Percentiles rank a stretch among this genome's conserved stretches.
Conservation (phyloP, 2,797 vertebrate genomes). For the Miichthys miiuy region DNA sequence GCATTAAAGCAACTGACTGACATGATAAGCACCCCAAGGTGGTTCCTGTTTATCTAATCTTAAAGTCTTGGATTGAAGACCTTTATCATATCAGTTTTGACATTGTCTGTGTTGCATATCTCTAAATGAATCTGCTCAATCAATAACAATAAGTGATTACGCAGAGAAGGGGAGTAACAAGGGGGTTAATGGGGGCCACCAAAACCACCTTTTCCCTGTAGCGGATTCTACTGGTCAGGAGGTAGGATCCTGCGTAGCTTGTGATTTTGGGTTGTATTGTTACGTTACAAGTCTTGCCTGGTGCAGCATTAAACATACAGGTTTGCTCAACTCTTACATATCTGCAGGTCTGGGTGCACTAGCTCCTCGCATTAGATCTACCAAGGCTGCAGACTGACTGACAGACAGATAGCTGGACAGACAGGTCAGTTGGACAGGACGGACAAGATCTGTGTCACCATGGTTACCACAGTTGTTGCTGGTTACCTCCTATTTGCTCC, state of each 20-base stretch:
- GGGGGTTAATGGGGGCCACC: background rate
- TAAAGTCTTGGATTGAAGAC: background rate
- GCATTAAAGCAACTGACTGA: background rate
- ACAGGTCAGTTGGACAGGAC: slow-evolving; percentile 68
- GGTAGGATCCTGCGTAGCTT: too few species aligned
- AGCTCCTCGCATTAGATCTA: slow-evolving; percentile 6
- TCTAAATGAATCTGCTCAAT: background rate
- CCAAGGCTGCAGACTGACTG: slow-evolving; percentile 53
- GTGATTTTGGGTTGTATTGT: background rate
- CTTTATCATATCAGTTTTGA: background rate
- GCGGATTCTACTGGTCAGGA: background rate
- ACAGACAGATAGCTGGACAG: slow-evolving; percentile 56
- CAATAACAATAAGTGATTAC: background rate
- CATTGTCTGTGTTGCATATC: background rate
- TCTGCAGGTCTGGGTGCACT: slow-evolving; percentile 61
- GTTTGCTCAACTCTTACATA: slow-evolving; percentile 37
- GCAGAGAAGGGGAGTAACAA: background rate
- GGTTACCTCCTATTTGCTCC: slow-evolving; percentile 85
- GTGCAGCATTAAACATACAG: slow-evolving; percentile 21
- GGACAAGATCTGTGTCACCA: slow-evolving; percentile 67
- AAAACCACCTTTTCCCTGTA: background rate
- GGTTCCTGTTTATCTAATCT: background rate
- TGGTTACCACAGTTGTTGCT: slow-evolving; percentile 67
- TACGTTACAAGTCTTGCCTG: background rate
- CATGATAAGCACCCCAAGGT: background rate